Evolutionary conservation across 2,888 invertebrate species (phyloP).

Genomic region (Rotaria magnacalcarata): DNA sequence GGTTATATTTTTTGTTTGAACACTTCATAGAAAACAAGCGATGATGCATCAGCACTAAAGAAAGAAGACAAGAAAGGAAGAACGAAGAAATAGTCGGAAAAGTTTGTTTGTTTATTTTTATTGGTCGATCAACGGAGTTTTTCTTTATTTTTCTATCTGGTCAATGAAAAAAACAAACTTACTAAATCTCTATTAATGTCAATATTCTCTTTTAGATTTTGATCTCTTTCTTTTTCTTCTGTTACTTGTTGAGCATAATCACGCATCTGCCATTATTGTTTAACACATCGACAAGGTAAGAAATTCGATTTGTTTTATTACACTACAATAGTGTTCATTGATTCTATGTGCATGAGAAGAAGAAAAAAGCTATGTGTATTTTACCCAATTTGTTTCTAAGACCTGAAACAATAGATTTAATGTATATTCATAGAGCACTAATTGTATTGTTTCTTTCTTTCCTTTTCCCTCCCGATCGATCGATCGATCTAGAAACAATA

Average conservation of each 20-base stretch:
- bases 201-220: not conserved
- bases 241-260: not conserved
- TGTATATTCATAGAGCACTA: not conserved
- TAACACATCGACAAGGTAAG: not conserved
- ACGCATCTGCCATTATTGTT: not conserved
- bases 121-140: not conserved
- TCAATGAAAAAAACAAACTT: not conserved
- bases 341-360: not conserved
- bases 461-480: not conserved
- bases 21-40: not conserved
- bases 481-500: not conserved
- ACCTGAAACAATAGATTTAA: not conserved
- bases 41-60: slow-evolving; percentile 17
- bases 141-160: not conserved
- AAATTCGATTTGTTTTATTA: not conserved
- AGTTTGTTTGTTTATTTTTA: slow-evolving; percentile 21
- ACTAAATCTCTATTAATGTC: not conserved
- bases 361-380: not conserved
- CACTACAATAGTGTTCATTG: not conserved
- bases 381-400: not conserved
- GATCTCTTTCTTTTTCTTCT: not conserved
- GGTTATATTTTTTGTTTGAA: not conserved
- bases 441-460: not conserved
- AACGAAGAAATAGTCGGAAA: slow-evolving; percentile 22
- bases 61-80: not conserved